These are phyloP conservation scores for Tromatobia lineatoria DNA, from an alignment of 2,888 invertebrate species.

Conservation along the genomic window DNA sequence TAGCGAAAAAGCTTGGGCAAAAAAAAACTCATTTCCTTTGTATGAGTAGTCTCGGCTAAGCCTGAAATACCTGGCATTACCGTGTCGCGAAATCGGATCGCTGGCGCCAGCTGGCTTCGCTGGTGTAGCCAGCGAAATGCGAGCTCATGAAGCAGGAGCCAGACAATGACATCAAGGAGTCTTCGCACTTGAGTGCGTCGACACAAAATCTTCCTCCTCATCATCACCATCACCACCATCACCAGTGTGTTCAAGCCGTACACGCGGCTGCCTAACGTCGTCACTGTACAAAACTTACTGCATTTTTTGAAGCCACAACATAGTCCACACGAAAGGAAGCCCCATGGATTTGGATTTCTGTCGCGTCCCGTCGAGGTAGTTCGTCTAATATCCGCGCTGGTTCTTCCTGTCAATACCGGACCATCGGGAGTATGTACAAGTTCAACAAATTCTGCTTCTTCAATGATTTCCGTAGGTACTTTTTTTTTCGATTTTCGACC, in stretches of 20 bases:
- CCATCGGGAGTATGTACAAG: not conserved
- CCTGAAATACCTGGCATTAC: constrained; percentile 49
- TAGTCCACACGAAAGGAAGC: constrained; percentile 8
- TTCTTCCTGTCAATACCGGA: not conserved
- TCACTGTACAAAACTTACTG: constrained; percentile 51
- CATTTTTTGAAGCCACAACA: constrained; percentile 29
- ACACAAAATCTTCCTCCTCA: constrained; percentile 14
- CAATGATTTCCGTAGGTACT: no score
- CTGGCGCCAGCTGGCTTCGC: constrained; percentile 8
- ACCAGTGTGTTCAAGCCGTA: constrained; percentile 5
- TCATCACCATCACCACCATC: no score
- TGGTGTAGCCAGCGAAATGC: constrained; percentile 12
- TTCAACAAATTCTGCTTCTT: not conserved
- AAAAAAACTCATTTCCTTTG: constrained; percentile 9
- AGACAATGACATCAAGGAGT: constrained; percentile 37
- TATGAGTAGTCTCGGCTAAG: constrained; percentile 18
- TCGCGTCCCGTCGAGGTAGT: not conserved
- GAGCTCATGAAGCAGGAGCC: constrained; percentile 9
- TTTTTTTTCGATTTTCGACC: no score
- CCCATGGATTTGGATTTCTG: constrained; percentile 13
- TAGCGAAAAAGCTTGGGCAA: constrained; percentile 29
- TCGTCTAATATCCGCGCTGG: not conserved
- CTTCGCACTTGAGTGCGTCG: constrained; percentile 44
- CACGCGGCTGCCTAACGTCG: constrained; percentile 29
- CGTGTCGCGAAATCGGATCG: constrained; percentile 28